Evolutionary conservation across 2,888 invertebrate species (phyloP), one percentile per base, ranked within the genome.

Genomic region (Cataglyphis rosenhaueri): DNA sequence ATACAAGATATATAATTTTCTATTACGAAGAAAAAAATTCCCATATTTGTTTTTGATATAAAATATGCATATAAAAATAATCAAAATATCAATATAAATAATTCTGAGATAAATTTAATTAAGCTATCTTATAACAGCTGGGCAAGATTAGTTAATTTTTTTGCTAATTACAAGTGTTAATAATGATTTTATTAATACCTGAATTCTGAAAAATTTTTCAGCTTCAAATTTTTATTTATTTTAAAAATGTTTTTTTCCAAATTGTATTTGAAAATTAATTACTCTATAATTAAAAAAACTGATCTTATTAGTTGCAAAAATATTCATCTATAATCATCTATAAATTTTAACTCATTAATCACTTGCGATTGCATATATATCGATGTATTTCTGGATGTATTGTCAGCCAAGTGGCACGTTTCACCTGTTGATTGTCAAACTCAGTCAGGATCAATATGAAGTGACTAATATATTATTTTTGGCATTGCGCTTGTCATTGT

Each of bases 361-460:
- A 48, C 4, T 48, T 18, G 12, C 25, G 18, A 9, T 66, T 76
- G 29, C 8, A 5, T 29, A n/a, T 44, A 35, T 35, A 52, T 74
- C 62, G 9, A 38, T 38, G 21, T 88, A 88, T 85, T 85, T 86
- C 81, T 85, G 76, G 25, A 65, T 3, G 59, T 41, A 83, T 78
- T 82, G 75, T 78, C 71, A 55, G 81, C 78, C 87, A 75, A 78
- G 18, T 32, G 35, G 55, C 70, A 62, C 83, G 48, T 81, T 89
- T 74, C 85, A 89, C 89, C 85, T 89, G 88, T 89, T 89, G 89
- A 89, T 87, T 55, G 61, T 81, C 35, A 61, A 15, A 59, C 32
- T 44, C 52, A 44, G 68, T 84, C 32, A 61, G 38, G 84, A 83
- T 82, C 81, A 81, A 59, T 66, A 61, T 62, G 52, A 65, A 75